phyloP scores from a whole-genome alignment of 2,113 vertebrate species.

The Paedocypris sp. region DNA sequence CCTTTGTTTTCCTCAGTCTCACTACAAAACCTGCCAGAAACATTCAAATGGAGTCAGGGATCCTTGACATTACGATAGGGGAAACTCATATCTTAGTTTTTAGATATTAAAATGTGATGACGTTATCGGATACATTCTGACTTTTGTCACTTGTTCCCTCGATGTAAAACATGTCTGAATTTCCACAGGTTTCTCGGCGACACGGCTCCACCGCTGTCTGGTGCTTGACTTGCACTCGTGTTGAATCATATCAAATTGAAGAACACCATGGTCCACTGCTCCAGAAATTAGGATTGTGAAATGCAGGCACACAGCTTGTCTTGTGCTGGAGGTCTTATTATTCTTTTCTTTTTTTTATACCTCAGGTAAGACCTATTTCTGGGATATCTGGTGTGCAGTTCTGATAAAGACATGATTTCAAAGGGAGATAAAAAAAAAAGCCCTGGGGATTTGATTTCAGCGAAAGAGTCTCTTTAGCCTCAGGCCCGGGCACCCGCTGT shows the following conservation, averaged over 20 bases:
- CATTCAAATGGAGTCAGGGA: too few species aligned
- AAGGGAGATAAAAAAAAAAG: slow-evolving; percentile 16
- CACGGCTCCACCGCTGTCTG: neutral
- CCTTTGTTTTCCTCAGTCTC: too few species aligned
- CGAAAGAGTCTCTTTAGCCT: neutral
- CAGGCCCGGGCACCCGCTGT: neutral
- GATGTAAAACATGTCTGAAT: too few species aligned
- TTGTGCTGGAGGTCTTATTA: neutral
- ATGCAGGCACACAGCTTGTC: neutral
- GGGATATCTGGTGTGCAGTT: slow-evolving; percentile 9
- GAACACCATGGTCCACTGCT: neutral
- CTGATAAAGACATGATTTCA: slow-evolving; percentile 17
- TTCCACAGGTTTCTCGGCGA: neutral
- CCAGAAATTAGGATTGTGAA: neutral
- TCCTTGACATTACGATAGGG: too few species aligned
- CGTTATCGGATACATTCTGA: neutral
- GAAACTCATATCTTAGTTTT: too few species aligned
- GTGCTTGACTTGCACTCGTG: neutral
- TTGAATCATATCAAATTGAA: neutral
- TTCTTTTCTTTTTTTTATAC: neutral
- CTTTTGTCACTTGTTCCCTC: neutral
- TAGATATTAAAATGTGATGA: too few species aligned
- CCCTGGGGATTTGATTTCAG: neutral
- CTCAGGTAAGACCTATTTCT: slow-evolving; percentile 6
- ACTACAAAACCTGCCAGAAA: too few species aligned